Base-by-base conservation (phyloP, 2,888 invertebrate genomes). In the Sipha maydis region DNA sequence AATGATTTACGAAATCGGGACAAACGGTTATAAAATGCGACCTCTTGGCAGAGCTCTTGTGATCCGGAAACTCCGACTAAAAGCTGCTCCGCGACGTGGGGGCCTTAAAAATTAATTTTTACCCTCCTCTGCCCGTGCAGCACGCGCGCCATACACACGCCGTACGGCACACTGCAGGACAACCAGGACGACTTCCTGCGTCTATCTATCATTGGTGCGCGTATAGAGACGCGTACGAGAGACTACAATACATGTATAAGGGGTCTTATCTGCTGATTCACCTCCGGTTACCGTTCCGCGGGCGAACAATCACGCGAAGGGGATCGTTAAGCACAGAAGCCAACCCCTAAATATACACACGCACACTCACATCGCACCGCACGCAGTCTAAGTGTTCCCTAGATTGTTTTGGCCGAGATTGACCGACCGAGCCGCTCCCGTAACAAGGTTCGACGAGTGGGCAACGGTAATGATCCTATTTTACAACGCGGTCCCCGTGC, bases 231-330 rank as follows among this genome's bases (percentile, higher is more conserved):
- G 84, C 28, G 21, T 2, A 34, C 14, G 28, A 77, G 61, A 61
- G 48, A 76, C 14, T 41, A 48, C 11, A 48, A 48, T 61, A 61
- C 61, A 25, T 61, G 25, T 25, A 61, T 31, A 71, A n/a, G 48
- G 80, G 86, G 86, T 86, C 80, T 86, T 86, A 86, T 86, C 86
- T 80, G 80, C 80, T 41, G 80, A 80, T 80, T 86, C 86, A 80
- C 86, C 86, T 80, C 86, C 86, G 79, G 79, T 69, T 56, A 75
- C 83, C 67, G 67, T 41, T 54, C 48, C 14, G 48, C 9, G 21
- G 54, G 48, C 71, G 34, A 28, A 7, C 54, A 54, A 31, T 5
- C 56, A 41, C 21, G 38, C 8, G n/a, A 28, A 31, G 56, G 28
- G 78, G 54, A 73, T 86, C 86, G 86, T 86, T 86, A 86, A 86